Conservation (phyloP, 1,140 invertebrate species). For the Holotrichia oblita region DNA sequence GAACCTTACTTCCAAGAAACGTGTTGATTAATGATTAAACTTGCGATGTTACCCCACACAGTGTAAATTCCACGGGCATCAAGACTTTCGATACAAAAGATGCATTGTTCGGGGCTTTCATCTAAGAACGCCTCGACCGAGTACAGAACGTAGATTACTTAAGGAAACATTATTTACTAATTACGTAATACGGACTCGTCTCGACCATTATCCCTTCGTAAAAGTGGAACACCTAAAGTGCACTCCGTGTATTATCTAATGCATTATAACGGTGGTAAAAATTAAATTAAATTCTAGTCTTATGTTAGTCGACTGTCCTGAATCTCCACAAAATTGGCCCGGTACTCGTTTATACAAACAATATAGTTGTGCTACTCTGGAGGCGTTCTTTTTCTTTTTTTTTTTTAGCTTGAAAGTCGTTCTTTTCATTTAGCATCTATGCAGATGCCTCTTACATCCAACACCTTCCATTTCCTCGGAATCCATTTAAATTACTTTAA, state of each 20-base stretch:
- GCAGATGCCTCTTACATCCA: neutral
- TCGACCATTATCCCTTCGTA: neutral
- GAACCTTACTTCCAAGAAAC: neutral
- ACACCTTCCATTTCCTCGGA: neutral
- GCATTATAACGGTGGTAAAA: no score
- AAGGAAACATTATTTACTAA: conserved; percentile 28
- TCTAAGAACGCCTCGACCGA: neutral
- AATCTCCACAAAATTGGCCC: no score
- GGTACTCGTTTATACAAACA: no score
- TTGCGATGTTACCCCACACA: conserved; percentile 11
- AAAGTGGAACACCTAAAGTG: neutral
- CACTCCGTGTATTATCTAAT: neutral
- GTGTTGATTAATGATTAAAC: conserved; percentile 30
- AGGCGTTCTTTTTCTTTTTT: no score
- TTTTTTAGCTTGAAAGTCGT: no score
- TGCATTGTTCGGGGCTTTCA: conserved; percentile 31
- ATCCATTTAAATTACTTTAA: conserved; percentile 21
- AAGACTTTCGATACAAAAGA: conserved; percentile 27
- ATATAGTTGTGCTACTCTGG: no score
- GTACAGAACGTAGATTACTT: neutral
- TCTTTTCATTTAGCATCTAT: no score
- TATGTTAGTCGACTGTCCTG: no score
- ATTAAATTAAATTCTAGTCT: no score
- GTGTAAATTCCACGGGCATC: neutral
- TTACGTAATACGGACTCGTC: neutral